Percentiles rank a stretch among this genome's conserved stretches.
Evolutionary conservation across 2,797 vertebrate species (phyloP).

Genomic region (Linurgus olivaceus): DNA sequence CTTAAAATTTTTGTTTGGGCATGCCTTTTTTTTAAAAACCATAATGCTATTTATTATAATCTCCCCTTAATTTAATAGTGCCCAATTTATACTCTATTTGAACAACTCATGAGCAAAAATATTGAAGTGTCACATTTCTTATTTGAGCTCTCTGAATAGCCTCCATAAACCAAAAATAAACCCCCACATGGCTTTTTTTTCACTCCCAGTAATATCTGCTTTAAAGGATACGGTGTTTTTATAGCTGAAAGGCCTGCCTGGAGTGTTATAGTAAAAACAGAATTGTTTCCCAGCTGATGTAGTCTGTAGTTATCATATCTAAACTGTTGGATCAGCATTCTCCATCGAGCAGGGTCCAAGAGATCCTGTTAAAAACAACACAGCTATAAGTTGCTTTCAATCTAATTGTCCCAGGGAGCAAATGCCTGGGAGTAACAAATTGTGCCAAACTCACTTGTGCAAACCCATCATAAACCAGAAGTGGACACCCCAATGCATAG

Average conservation of each 20-base stretch:
- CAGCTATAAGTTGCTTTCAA: background rate
- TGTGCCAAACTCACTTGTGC: background rate
- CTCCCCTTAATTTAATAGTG: background rate
- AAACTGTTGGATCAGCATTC: slow-evolving; percentile 99
- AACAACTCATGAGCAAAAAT: background rate
- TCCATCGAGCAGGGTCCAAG: slow-evolving; percentile 97
- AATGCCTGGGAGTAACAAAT: background rate
- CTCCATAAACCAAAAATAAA: background rate
- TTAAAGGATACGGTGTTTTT: slow-evolving; percentile 98
- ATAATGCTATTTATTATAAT: background rate
- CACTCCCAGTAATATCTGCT: background rate
- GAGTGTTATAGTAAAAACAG: slow-evolving; percentile 97
- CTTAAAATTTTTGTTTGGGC: background rate
- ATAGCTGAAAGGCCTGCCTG: slow-evolving; percentile 98
- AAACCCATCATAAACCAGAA: background rate
- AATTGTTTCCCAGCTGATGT: slow-evolving; percentile 98
- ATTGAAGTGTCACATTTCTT: background rate
- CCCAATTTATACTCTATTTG: background rate
- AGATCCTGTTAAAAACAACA: slow-evolving; percentile 84
- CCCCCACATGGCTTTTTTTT: background rate
- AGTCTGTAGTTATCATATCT: slow-evolving; percentile 99
- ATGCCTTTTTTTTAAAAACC: background rate
- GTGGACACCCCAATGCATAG: rapidly evolving
- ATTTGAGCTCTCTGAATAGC: background rate
- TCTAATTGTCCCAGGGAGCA: background rate